A percentile compares a stretch with the other conserved stretches of the same genome.
Conservation (phyloP, 1,140 invertebrate genomes). For the Pemphigus obesinymphae region DNA sequence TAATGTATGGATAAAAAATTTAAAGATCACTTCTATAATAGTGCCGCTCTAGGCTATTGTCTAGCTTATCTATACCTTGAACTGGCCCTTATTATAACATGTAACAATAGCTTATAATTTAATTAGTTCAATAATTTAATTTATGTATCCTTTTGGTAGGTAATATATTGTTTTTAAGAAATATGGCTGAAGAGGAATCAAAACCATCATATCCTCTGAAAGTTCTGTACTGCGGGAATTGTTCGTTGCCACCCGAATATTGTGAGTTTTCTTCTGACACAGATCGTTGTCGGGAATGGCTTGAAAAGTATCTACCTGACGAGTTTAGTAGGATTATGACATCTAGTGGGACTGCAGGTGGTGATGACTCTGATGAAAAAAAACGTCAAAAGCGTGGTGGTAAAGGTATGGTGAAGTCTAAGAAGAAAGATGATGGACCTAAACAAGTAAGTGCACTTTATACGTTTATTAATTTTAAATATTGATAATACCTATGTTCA, state of each 20-base stretch:
- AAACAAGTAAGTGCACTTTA: constrained; percentile 57
- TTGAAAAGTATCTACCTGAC: constrained; percentile 87
- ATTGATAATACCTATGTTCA: background rate
- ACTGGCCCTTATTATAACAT: too few relatives aligned
- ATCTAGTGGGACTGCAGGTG: constrained; percentile 49
- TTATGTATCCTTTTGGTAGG: background rate
- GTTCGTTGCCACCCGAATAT: constrained; percentile 92
- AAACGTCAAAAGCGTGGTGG: constrained; percentile 80
- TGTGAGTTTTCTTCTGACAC: constrained; percentile 97
- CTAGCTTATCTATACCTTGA: too few relatives aligned
- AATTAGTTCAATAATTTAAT: background rate
- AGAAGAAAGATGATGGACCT: constrained; percentile 69
- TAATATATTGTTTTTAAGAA: background rate
- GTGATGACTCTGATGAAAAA: constrained; percentile 72
- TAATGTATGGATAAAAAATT: too few relatives aligned
- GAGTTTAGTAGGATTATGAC: constrained; percentile 77
- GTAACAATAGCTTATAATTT: too few relatives aligned
- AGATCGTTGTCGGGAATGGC: constrained; percentile 95
- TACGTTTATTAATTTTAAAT: background rate
- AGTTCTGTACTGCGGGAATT: constrained; percentile 91
- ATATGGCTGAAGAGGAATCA: constrained; percentile 20
- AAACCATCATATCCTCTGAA: constrained; percentile 53
- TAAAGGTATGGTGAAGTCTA: constrained; percentile 70
- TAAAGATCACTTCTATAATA: too few relatives aligned
- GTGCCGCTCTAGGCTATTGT: too few relatives aligned